phyloP scores from a whole-genome alignment of 1,140 invertebrate species.

The Aricia agestis region DNA sequence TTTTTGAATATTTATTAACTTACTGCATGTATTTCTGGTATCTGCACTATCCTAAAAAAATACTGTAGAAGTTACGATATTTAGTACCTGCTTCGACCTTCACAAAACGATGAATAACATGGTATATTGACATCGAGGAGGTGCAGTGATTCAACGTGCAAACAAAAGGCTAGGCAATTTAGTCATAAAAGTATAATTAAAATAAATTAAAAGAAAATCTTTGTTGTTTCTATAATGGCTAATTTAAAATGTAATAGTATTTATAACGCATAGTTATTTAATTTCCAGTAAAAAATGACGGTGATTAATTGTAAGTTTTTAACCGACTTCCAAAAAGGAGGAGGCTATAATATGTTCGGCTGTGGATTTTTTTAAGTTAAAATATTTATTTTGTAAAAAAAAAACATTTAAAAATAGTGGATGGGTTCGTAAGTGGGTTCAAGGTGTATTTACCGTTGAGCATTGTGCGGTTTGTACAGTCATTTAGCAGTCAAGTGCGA shows the following conservation, averaged over 20 bases:
- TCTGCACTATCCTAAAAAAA: too few relatives aligned
- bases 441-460: conserved; percentile 8
- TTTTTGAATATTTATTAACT: too few relatives aligned
- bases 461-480: conserved; percentile 8
- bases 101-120: background rate
- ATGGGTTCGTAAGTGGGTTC: background rate
- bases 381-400: background rate
- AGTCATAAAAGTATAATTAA: background rate
- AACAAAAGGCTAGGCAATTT: conserved; percentile 1
- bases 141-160: background rate
- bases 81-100: background rate
- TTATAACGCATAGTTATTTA: too few relatives aligned
- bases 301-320: too few relatives aligned
- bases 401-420: background rate
- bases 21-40: too few relatives aligned
- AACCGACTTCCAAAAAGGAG: too few relatives aligned
- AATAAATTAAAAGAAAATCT: too few relatives aligned
- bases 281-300: too few relatives aligned
- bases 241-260: too few relatives aligned
- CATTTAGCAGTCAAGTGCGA: conserved; percentile 6
- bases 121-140: conserved; percentile 10
- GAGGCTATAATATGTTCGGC: too few relatives aligned
- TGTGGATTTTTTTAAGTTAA: too few relatives aligned
- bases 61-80: background rate
- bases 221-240: too few relatives aligned